Percentiles rank a stretch among this genome's conserved stretches.
Evolutionary conservation across 2,113 vertebrate genomes (phyloP).

Genomic region (Micromys minutus): DNA sequence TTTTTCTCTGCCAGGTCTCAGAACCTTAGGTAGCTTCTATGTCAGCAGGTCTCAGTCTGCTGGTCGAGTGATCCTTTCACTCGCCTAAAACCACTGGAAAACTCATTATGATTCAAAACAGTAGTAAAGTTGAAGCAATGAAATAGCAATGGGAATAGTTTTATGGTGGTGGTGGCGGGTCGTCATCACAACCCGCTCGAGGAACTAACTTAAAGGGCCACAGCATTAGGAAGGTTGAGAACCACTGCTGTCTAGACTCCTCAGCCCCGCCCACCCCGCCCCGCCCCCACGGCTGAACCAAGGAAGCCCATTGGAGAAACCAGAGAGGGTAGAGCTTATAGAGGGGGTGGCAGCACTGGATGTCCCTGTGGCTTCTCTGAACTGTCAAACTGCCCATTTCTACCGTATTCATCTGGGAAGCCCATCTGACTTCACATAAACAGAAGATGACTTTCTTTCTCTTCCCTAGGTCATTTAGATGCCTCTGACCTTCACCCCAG

Average conservation of each 20-base stretch:
- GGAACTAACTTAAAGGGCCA: no score
- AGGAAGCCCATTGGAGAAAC: neutral
- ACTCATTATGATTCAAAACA: neutral
- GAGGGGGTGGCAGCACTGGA: neutral
- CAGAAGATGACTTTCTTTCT: neutral
- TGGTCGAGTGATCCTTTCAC: neutral
- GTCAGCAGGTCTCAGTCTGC: neutral
- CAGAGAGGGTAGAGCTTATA: fast-evolving
- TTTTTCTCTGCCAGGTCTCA: neutral
- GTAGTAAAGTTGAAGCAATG: neutral
- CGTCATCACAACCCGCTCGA: neutral
- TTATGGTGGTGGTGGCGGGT: neutral
- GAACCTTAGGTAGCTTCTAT: neutral
- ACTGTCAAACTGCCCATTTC: neutral
- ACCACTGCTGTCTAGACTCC: neutral
- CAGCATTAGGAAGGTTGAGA: neutral
- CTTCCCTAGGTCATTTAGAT: neutral
- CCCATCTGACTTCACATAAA: neutral
- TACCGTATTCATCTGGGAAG: neutral
- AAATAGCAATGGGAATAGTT: neutral
- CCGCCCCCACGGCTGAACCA: neutral
- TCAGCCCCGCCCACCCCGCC: no score
- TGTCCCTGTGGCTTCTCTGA: neutral
- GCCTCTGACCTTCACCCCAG: neutral
- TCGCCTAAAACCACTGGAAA: neutral